Percentiles rank a stretch among this genome's conserved stretches.
phyloP scores from a whole-genome alignment of 1,140 invertebrate species.

The Anthonomus grandis region DNA sequence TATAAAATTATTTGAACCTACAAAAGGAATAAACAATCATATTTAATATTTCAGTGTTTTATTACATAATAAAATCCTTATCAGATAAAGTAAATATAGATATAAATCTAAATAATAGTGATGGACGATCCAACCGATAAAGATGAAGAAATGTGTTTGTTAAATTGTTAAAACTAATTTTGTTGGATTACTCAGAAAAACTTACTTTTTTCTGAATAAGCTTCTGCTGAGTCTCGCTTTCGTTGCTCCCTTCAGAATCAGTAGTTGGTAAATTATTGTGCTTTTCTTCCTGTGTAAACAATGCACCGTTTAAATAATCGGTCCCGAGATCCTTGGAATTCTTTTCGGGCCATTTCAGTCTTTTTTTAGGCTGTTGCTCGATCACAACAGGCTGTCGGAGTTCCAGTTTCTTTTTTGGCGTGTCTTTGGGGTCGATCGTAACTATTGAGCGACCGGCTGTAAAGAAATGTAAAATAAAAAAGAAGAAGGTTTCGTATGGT shows the following conservation, averaged over 20 bases:
- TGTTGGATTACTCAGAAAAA: slow-evolving; percentile 8
- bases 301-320: slow-evolving; percentile 11
- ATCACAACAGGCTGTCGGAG: slow-evolving; percentile 10
- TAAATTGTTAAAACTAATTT: too few species aligned
- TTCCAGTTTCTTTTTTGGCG: slow-evolving; percentile 23
- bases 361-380: slow-evolving; percentile 33
- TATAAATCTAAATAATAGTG: too few species aligned
- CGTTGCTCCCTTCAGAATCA: slow-evolving; percentile 20
- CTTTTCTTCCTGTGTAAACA: slow-evolving; percentile 13
- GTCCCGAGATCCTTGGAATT: slow-evolving; percentile 24
- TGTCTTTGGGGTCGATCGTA: slow-evolving; percentile 40
- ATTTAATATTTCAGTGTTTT: too few species aligned
- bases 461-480: too few species aligned
- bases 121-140: too few species aligned
- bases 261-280: slow-evolving; percentile 1
- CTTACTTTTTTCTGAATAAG: slow-evolving; percentile 27
- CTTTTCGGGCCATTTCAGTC: slow-evolving; percentile 25
- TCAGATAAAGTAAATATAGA: too few species aligned
- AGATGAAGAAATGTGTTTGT: too few species aligned
- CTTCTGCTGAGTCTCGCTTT: slow-evolving; percentile 22
- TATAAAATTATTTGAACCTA: too few species aligned
- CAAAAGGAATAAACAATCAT: too few species aligned
- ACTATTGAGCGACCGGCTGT: slow-evolving; percentile 38
- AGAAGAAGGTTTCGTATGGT: too few species aligned
- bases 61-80: too few species aligned